Evolutionary conservation across 2,888 invertebrate species (phyloP).

Genomic region (Dexiosoma caninum): DNA sequence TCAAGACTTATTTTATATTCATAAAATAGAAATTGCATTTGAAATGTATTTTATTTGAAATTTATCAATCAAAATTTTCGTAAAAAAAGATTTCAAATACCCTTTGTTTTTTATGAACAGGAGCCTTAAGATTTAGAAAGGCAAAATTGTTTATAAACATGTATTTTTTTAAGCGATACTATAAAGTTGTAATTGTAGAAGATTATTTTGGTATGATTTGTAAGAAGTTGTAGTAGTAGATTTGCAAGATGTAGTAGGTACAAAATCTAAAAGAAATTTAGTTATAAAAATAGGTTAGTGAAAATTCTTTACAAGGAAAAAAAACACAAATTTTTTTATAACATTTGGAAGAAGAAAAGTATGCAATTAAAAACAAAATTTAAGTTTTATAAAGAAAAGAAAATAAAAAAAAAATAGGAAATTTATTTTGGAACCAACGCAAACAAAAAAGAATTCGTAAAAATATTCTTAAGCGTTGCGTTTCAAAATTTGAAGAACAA

Average conservation of each 20-base stretch:
- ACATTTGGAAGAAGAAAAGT: conserved; percentile 9
- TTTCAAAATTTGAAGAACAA: too few species aligned
- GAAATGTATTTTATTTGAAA: too few species aligned
- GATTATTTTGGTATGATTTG: conserved; percentile 18
- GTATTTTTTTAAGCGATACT: neutral
- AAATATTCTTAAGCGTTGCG: neutral
- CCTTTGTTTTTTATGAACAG: too few species aligned
- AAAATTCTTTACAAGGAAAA: conserved; percentile 66
- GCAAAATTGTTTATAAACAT: neutral
- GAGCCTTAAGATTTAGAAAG: neutral
- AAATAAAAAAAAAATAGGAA: conserved; percentile 5
- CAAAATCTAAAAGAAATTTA: conserved; percentile 76
- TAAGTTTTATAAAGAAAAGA: conserved; percentile 11
- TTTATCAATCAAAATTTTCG: neutral
- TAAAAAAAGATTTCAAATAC: too few species aligned
- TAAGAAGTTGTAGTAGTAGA: conserved; percentile 51
- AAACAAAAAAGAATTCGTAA: neutral
- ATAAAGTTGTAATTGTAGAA: conserved; percentile 28
- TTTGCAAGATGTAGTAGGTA: conserved; percentile 53
- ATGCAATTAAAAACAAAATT: conserved; percentile 12
- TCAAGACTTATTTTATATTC: too few species aligned
- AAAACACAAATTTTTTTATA: conserved; percentile 22
- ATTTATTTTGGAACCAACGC: too few species aligned
- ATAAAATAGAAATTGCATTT: too few species aligned
- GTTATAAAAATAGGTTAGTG: conserved; percentile 77